Evolutionary conservation across 2,113 vertebrate species (phyloP).

Genomic region (Cygnus buccinator): DNA sequence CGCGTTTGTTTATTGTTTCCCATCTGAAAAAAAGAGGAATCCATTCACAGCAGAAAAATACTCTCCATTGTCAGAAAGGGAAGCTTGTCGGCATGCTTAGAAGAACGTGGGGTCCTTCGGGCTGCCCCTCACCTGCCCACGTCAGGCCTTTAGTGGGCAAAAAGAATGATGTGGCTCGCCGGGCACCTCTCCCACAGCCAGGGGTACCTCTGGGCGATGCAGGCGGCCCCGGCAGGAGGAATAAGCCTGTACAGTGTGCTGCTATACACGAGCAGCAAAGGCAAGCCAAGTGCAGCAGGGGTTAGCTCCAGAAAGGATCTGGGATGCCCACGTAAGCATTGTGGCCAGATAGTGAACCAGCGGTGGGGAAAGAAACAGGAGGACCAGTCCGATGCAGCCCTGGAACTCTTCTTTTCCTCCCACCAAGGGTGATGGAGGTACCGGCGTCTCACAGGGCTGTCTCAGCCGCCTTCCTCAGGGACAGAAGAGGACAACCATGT

Average conservation of each 20-base stretch:
- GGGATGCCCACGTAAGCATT: rapidly evolving
- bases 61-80: neutral
- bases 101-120: neutral
- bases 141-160: too few relatives aligned
- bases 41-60: neutral
- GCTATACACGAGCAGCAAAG: neutral
- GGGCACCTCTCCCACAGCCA: too few relatives aligned
- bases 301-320: neutral
- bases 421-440: neutral
- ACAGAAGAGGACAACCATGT: neutral
- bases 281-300: rapidly evolving
- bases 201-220: neutral
- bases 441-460: neutral
- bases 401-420: neutral
- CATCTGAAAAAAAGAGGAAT: neutral
- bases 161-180: neutral
- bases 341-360: neutral
- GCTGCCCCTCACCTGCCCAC: neutral
- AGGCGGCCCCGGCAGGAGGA: neutral
- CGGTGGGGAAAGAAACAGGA: neutral
- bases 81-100: neutral
- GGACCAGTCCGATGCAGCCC: neutral
- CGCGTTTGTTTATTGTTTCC: neutral
- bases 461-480: neutral
- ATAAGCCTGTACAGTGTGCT: neutral